Evolutionary conservation across 2,113 vertebrate species (phyloP).

Genomic region (Hylia prasina): DNA sequence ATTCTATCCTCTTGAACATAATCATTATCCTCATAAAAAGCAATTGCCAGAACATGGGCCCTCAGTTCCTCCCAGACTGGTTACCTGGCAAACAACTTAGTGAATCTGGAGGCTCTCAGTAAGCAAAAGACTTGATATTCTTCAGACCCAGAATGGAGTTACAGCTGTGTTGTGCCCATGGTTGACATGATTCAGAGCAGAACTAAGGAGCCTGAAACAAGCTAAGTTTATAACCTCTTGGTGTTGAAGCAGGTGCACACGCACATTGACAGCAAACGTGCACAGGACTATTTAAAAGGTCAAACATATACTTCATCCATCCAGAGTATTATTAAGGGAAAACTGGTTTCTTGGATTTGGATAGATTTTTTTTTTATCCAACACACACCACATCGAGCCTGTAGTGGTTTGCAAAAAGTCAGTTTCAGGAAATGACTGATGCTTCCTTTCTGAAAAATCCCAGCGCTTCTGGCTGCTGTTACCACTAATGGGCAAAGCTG

Average conservation of each 20-base stretch:
- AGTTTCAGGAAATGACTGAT: not conserved
- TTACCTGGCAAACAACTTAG: not conserved
- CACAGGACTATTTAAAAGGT: not conserved
- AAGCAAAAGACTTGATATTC: not conserved
- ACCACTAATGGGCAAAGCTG: not conserved
- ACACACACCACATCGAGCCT: not conserved
- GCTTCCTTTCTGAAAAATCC: not conserved
- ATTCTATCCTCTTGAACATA: not conserved
- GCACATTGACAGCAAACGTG: accelerated
- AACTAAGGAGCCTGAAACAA: not conserved
- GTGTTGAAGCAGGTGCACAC: not conserved
- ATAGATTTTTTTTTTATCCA: not conserved
- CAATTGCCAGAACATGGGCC: not conserved
- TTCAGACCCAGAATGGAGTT: not conserved
- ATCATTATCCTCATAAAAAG: not conserved
- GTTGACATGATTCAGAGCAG: not conserved
- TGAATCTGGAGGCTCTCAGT: not conserved
- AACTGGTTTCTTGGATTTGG: not conserved
- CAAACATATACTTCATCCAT: not conserved
- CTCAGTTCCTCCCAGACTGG: not conserved
- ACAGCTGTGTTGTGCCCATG: not conserved
- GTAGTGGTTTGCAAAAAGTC: not conserved
- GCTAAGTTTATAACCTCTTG: not conserved
- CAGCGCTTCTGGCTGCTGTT: not conserved
- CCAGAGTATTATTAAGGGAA: not conserved